Base-by-base conservation (phyloP, 2,888 invertebrate species). In the Tetropium fuscum region DNA sequence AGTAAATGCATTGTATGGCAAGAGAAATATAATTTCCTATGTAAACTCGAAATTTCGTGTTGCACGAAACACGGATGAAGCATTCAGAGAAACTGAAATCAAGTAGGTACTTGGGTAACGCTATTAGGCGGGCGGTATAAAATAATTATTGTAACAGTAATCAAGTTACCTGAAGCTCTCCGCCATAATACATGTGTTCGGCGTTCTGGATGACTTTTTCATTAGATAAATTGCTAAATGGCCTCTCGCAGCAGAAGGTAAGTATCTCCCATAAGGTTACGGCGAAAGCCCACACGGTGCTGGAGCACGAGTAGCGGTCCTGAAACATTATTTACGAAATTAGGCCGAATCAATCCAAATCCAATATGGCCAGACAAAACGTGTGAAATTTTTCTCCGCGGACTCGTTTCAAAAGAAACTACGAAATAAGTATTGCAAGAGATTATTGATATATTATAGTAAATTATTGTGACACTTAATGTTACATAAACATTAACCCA, bases 231-330 rank as follows among this genome's bases (percentile, higher is more conserved):
- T 85, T 85, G 64, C 84, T 84, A 71, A 86, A 87, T 10, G 88
- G 88, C 69, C 84, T 84, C 73, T 87, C 87, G 71, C 84, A 82
- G 44, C 87, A 87, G 58, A 87, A 81, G 63, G 83, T 85, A 73
- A 88, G 81, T 56, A 88, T 84, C 77, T 88, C 88, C 88, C 88
- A 88, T 11, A 88, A 77, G 22, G 88, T 88, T 1, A 88, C 87
- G 3, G 86, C 88, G 72, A 87, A 88, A 0, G 87, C 85, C 88
- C 88, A 88, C 8, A 87, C 86, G 63, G 84, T 85, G 73, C 87
- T 86, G 32, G 84, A 82, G 72, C 86, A 86, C n/a, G 87, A 85
- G 73, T 87, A 87, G 68, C 87, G 84, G 72, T 87, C 87, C 88
- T 88, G 79, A 49, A 81, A 78, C 44, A 60, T 5, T 11, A 34